Conservation (phyloP, 2,113 vertebrate genomes). For the Corythornis madagascariensis region DNA sequence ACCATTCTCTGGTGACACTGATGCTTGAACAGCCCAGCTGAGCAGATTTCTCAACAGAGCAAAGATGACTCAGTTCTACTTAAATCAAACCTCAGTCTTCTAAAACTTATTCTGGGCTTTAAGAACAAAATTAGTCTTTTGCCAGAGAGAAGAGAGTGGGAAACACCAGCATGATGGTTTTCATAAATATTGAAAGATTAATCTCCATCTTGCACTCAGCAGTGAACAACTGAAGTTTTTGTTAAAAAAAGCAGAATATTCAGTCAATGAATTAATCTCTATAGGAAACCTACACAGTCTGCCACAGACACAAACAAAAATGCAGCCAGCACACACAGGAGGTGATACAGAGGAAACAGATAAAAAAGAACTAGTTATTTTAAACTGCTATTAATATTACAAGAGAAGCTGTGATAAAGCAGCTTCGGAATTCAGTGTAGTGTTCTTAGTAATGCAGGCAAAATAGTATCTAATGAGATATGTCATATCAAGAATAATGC, state of each 20-base stretch:
- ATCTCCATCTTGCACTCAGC: background rate
- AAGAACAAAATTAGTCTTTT: constrained; percentile 2
- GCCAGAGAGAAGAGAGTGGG: background rate
- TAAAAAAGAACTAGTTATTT: constrained; percentile 7
- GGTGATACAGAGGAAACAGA: background rate
- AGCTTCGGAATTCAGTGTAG: background rate
- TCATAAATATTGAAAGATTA: constrained; percentile 36
- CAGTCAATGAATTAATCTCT: background rate
- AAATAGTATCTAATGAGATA: background rate
- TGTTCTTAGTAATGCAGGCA: background rate
- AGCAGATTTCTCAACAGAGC: background rate
- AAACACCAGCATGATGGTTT: background rate
- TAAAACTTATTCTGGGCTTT: background rate
- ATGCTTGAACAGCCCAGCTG: background rate
- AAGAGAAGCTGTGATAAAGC: constrained; percentile 12
- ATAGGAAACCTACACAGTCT: background rate
- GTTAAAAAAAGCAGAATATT: constrained; percentile 5
- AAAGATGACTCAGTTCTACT: background rate
- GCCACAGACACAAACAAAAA: constrained; percentile 18
- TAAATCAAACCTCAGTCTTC: background rate
- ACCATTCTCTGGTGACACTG: background rate
- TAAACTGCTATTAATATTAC: constrained; percentile 31
- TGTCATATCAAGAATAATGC: background rate
- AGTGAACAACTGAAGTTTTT: background rate
- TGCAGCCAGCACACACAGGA: background rate